A percentile compares a stretch with the other conserved stretches of the same genome.
Conservation (phyloP, 2,797 vertebrate genomes). For the Gadopsis marmoratus region DNA sequence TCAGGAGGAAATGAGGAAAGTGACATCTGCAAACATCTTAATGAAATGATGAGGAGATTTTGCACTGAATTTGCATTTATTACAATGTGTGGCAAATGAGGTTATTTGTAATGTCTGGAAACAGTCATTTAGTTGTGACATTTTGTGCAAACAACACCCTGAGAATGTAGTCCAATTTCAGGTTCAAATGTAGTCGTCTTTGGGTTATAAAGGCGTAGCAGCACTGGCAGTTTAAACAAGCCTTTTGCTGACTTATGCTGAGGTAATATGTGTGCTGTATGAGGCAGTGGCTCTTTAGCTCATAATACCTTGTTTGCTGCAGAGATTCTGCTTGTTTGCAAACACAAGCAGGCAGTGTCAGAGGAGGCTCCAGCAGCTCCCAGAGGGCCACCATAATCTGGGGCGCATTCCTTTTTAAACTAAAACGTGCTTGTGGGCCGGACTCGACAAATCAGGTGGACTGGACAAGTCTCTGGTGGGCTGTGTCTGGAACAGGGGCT, state of each 20-base stretch:
- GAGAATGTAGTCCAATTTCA: background rate
- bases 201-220: background rate
- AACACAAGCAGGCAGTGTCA: conserved; percentile 65
- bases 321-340: conserved; percentile 71
- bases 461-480: conserved; percentile 70
- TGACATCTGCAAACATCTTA: conserved; percentile 34
- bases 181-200: conserved; percentile 16
- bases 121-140: conserved; percentile 27
- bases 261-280: conserved; percentile 5
- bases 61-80: background rate
- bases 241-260: conserved; percentile 11
- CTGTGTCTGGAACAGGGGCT: conserved; percentile 78
- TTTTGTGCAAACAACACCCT: background rate
- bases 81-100: background rate
- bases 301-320: conserved; percentile 64
- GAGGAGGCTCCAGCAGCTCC: conserved; percentile 58
- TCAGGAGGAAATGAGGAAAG: conserved; percentile 30
- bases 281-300: conserved; percentile 34
- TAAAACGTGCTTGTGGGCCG: conserved; percentile 73
- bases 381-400: conserved; percentile 70
- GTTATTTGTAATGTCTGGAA: conserved; percentile 9
- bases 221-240: conserved; percentile 6
- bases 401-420: conserved; percentile 76
- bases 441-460: conserved; percentile 80
- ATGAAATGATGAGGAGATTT: conserved; percentile 30